Evolutionary conservation across 2,113 vertebrate species (phyloP), one percentile per base, ranked within the genome.

Genomic region (Oreochromis aureus): DNA sequence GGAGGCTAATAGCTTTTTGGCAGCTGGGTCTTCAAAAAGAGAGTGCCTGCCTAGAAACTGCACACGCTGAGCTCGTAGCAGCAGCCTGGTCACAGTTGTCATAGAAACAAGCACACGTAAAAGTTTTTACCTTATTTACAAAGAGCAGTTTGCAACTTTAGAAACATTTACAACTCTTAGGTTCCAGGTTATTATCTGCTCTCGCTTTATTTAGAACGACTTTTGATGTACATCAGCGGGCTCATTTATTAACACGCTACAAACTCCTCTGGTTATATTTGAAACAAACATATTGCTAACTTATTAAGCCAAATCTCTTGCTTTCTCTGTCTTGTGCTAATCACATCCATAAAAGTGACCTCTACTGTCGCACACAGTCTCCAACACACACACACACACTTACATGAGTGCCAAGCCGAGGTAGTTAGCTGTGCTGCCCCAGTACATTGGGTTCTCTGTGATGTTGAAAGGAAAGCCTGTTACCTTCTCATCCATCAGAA

Each of bases 371-470:
- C n/a, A 6, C 16, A 48, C 24, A 82, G 54, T 56, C 11, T 24
- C 24, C 48, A 12, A 19, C 55, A 85, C 44, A 53, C 51, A 69
- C 27, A 54, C 8, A 82, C 24, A 98, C 98, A 82, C 27, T 98
- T 96, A 99, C 99, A 98, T 95, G 81, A 99, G 56, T 22, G 98
- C 97, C 95, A 98, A 97, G 86, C 99, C 98, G n/a, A 99, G 96
- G 96, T 99, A 99, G 94, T 97, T 93, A 24, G 96, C 96, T 0
- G 98, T 98, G 94, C 98, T 99, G 76, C 98, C 99, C 98, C 98
- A 99, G 93, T 99, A 99, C 99, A 99, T 99, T 6, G 99, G 99
- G 58, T 99, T 98, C 39, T 99, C 98, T 84, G 96, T 89, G 59
- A 99, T 0, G 3, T 41, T 98, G 95, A 99, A 99, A 1, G 99